These are phyloP conservation scores for Agonopterix arenella DNA, from an alignment of 2,888 invertebrate genomes.

Conservation along the genomic window DNA sequence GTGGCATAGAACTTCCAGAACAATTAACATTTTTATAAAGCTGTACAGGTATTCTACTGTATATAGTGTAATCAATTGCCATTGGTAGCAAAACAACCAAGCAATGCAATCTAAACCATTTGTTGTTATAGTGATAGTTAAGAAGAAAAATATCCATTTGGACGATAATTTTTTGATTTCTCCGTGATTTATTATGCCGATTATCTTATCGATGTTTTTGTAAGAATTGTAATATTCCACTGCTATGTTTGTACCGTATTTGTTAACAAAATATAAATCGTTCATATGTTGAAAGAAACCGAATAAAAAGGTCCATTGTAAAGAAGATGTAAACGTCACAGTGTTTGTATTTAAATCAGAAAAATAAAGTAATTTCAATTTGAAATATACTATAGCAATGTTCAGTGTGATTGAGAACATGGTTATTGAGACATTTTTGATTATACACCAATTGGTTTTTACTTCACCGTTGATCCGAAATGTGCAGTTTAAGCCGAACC, in stretches of 20 bases:
- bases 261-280: constrained; percentile 19
- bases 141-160: neutral
- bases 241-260: constrained; percentile 9
- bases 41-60: neutral
- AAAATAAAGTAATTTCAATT: neutral
- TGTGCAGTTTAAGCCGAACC: neutral
- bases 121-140: neutral
- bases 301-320: constrained; percentile 3
- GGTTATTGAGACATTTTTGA: neutral
- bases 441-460: neutral
- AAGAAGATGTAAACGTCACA: neutral
- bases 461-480: neutral
- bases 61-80: neutral
- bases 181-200: neutral
- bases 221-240: constrained; percentile 20
- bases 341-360: neutral
- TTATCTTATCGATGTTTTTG: constrained; percentile 16
- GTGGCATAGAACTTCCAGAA: neutral
- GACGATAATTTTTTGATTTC: neutral
- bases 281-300: constrained; percentile 18
- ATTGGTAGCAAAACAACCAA: neutral
- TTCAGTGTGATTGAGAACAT: neutral
- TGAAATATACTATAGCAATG: neutral
- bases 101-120: neutral
- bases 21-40: neutral